These are phyloP conservation scores for Caranx ignobilis DNA, from an alignment of 2,113 vertebrate species.

Conservation along the genomic window DNA sequence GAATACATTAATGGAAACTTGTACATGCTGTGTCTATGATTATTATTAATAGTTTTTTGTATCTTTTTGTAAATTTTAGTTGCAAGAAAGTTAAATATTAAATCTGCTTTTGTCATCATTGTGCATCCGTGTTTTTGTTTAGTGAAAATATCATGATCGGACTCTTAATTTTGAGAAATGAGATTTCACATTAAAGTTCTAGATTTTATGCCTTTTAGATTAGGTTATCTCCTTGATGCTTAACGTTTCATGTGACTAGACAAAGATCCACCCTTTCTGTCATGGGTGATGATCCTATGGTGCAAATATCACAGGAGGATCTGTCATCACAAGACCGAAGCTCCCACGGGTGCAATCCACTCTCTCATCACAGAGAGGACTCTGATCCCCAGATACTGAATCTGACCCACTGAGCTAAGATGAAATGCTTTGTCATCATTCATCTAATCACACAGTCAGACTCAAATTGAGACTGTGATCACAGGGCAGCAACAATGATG, in stretches of 20 bases:
- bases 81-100: conserved; percentile 20
- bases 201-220: background rate
- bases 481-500: conserved; percentile 8
- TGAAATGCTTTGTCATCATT: conserved; percentile 58
- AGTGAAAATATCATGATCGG: background rate
- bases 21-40: conserved; percentile 32
- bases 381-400: conserved; percentile 29
- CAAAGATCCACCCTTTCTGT: background rate
- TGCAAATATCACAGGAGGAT: conserved; percentile 17
- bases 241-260: conserved; percentile 13
- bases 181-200: background rate
- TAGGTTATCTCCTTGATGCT: background rate
- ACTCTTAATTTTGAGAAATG: background rate
- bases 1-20: background rate
- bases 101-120: conserved; percentile 28
- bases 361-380: conserved; percentile 36
- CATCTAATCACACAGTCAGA: conserved; percentile 46
- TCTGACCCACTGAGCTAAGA: conserved; percentile 57
- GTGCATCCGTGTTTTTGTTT: background rate
- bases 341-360: conserved; percentile 15
- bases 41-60: conserved; percentile 22
- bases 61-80: conserved; percentile 30
- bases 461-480: conserved; percentile 5
- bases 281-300: background rate
- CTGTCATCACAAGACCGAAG: background rate